Evolutionary conservation across 1,140 invertebrate species (phyloP), one percentile per base, ranked within the genome.

Genomic region (Drusus annulatus): DNA sequence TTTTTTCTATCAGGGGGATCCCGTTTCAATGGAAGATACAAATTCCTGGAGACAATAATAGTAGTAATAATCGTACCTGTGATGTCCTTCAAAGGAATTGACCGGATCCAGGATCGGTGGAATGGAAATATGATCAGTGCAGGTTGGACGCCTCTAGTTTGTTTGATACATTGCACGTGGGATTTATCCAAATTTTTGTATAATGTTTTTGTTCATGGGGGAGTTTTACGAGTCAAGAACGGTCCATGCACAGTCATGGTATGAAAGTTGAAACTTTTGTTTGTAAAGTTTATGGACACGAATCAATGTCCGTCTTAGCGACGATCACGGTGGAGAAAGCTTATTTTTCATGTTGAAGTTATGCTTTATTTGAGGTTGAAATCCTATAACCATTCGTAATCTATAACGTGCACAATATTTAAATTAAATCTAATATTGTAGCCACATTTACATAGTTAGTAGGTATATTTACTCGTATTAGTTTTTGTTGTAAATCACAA

Each of bases 21-120:
- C 60, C 60, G 60, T 63, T 63, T 63, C 60, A 63, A 63, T 63
- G 25, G 21, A 58, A 58, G 54, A 58, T n/a, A 63, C 60, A 63
- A 63, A 63, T 63, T 63, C 60, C 60, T 25, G 23, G 25, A 10
- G 60, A 63, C 60, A 63, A 63, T 63, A 63, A 63, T 63, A 63
- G 8, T 36, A 36, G n/a, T n/a, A n/a, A n/a, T n/a, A n/a, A n/a
- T n/a, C n/a, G 6, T 36, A 36, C 60, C 60, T 25, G 60, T 63
- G 60, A 63, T 25, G 23, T 63, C 15, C 60, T 62, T 8, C 54
- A 5, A 6, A 19, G 31, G 31, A 36, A 36, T 36, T 25, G 25
- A 2, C 60, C 28, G 21, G 13, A 21, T 25, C 3, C 15, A 28
- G 60, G 5, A 19, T 63, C 60, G 60, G 15, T 25, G 25, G 21